A percentile compares a stretch with the other conserved stretches of the same genome.
These are phyloP conservation scores for Alfaro cultratus DNA, from an alignment of 2,797 vertebrate genomes.

Conservation along the genomic window DNA sequence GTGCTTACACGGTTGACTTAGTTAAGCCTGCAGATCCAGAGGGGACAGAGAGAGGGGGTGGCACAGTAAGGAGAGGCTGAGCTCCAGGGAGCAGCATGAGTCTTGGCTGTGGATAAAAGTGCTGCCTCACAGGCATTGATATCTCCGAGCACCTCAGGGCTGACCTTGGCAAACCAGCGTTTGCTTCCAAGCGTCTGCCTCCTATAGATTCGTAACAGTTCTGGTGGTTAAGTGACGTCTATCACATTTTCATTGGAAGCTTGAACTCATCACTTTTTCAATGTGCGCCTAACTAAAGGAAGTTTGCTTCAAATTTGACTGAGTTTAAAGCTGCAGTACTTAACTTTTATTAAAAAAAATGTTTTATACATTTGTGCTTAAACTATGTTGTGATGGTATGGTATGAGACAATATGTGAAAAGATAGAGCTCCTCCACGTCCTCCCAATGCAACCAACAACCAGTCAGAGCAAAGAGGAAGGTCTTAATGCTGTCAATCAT, in stretches of 20 bases:
- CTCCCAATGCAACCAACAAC: no score
- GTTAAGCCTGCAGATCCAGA: constrained; percentile 77
- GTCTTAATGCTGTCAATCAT: no score
- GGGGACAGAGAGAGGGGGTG: constrained; percentile 63
- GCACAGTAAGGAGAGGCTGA: constrained; percentile 54
- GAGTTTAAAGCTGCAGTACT: neutral
- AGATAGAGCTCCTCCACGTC: no score
- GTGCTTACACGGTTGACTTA: constrained; percentile 78
- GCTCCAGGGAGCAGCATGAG: constrained; percentile 67
- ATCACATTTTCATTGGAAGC: neutral
- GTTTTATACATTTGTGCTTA: no score
- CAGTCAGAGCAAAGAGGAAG: no score
- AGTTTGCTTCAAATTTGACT: neutral
- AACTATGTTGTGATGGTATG: no score
- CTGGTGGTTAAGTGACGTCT: constrained; percentile 9
- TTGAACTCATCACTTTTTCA: neutral
- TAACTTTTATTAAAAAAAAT: no score
- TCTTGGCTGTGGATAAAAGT: constrained; percentile 74
- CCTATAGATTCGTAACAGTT: constrained; percentile 46
- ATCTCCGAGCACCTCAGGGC: constrained; percentile 68
- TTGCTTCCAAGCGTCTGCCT: constrained; percentile 56
- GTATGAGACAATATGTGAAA: no score
- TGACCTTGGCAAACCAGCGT: constrained; percentile 71
- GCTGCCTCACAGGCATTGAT: constrained; percentile 58
- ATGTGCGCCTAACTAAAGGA: neutral